These are phyloP conservation scores for Drosophila nebulosa DNA, from an alignment of 1,140 invertebrate species.

Conservation along the genomic window DNA sequence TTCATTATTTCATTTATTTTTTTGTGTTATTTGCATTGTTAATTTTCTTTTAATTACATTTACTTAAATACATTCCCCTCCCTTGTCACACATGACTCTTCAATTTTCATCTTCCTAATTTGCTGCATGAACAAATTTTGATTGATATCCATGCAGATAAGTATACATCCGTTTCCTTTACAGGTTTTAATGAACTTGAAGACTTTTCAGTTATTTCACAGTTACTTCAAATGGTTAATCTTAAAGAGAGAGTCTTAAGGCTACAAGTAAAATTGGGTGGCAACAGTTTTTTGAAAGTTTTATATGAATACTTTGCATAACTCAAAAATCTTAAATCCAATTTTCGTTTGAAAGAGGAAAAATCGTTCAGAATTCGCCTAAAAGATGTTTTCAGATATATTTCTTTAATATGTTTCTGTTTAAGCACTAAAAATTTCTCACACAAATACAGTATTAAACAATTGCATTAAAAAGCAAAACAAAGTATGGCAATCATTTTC, in stretches of 20 bases:
- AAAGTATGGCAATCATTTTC: constrained; percentile 3
- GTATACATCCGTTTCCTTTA: background rate
- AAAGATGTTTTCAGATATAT: too few relatives aligned
- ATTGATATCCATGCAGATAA: background rate
- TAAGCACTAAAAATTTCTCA: background rate
- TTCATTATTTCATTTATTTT: constrained; percentile 8
- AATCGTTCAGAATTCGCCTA: too few relatives aligned
- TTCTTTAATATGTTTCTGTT: too few relatives aligned
- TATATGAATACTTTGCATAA: too few relatives aligned
- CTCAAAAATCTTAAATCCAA: too few relatives aligned
- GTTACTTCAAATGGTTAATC: too few relatives aligned
- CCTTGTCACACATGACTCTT: background rate
- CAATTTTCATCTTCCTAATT: background rate
- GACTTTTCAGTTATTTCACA: too few relatives aligned
- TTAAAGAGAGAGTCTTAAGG: too few relatives aligned
- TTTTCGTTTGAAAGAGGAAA: too few relatives aligned
- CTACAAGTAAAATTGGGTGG: too few relatives aligned
- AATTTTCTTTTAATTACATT: constrained; percentile 45
- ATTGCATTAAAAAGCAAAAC: background rate
- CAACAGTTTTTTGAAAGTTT: too few relatives aligned
- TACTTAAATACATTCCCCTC: background rate
- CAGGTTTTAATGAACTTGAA: too few relatives aligned
- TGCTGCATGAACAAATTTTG: background rate
- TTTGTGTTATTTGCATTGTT: constrained; percentile 8
- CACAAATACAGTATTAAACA: background rate